Evolutionary conservation across 1,140 invertebrate genomes (phyloP), one percentile per base, ranked within the genome.

Genomic region (Cotesia typhae): DNA sequence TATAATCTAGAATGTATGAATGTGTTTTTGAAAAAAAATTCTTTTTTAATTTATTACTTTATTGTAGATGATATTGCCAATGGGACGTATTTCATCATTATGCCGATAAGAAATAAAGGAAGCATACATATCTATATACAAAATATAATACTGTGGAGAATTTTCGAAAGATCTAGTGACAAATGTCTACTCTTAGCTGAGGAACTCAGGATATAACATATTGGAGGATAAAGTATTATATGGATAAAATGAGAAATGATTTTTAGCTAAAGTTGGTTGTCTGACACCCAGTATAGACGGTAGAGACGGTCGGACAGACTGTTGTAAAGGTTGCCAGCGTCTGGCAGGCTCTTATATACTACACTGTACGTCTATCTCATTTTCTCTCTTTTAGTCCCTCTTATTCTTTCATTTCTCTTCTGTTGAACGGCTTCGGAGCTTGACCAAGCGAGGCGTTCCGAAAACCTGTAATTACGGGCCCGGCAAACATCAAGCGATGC

Each of bases 391-490:
- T 64, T 70, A 53, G 14, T 52, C 51, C 38, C 52, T 52, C 7
- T 6, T 70, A 17, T 53, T 64, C 70, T 57, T 55, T 37, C 20
- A 17, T 65, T 36, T 67, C 63, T 28, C 63, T 59, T 36, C 20
- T 63, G n/a, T 66, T 66, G 64, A 66, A 51, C 64, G 79, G 73
- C 77, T 75, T 73, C 68, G 73, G 67, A 75, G 75, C 76, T 80
- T 71, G 82, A 72, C 78, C 75, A 75, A 77, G 76, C 79, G 72
- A 84, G 83, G 84, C 83, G 83, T 85, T 84, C 83, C 83, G 83
- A 85, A 85, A 84, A 84, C 83, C 84, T 85, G 84, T 84, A 85
- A 85, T 85, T 85, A 85, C 83, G 83, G 80, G 81, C 80, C 83
- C 83, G 82, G 79, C 78, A 81, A 82, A 85, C 84, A 85, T 85